These are phyloP conservation scores for Chinchilla lanigera DNA, from an alignment of 2,113 vertebrate genomes.

Conservation along the genomic window DNA sequence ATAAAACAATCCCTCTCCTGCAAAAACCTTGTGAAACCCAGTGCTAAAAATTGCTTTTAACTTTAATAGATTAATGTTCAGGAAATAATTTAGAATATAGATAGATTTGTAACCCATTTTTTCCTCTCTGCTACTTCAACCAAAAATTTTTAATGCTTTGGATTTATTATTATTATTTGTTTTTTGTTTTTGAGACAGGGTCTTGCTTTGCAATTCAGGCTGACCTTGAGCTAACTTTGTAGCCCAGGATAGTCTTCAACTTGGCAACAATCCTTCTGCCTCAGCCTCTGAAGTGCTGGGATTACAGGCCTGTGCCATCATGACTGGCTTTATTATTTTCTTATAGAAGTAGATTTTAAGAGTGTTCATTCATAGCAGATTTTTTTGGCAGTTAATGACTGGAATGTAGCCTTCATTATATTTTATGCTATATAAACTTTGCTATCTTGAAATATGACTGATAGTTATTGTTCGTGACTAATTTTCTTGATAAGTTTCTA, in stretches of 20 bases:
- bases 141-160: neutral
- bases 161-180: neutral
- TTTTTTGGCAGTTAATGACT: constrained; percentile 29
- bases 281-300: too few species aligned
- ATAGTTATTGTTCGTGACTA: neutral
- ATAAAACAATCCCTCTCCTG: too few species aligned
- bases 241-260: too few species aligned
- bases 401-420: neutral
- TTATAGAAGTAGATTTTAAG: neutral
- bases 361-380: neutral
- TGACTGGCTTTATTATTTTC: neutral
- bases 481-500: neutral
- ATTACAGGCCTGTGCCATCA: too few species aligned
- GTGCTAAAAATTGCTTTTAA: neutral
- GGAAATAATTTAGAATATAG: neutral
- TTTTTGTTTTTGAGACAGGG: too few species aligned
- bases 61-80: neutral
- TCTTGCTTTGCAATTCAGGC: too few species aligned
- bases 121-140: neutral
- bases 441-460: neutral
- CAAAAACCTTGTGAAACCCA: neutral
- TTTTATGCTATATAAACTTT: neutral
- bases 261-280: too few species aligned
- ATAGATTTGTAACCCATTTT: neutral
- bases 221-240: too few species aligned